Base-by-base conservation (phyloP, 1,140 invertebrate genomes). In the Pogonognathellus flavescens region DNA sequence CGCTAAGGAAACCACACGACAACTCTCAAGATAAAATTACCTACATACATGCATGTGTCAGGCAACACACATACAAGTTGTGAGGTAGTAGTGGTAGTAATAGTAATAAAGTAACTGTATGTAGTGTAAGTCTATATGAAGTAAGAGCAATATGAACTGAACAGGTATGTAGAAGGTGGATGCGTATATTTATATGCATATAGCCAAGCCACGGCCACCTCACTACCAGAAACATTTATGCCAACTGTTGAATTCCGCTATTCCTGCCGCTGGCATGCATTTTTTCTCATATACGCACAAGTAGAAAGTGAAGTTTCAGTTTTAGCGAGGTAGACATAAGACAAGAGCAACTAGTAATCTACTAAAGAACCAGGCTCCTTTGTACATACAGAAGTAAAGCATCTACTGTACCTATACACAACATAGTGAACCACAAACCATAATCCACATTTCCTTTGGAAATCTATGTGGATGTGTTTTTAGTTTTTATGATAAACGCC, bases 171-270 rank as follows among this genome's bases (percentile, higher is more conserved):
- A 41, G 31, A 41, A 3, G 1, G 31, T 41, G 6, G 31, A 41
- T 41, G 31, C 31, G 31, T 41, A 41, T 41, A 41, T 41, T 41
- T 41, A 41, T 41, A 41, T 41, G 31, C 31, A 3, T 41, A 6
- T 41, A 41, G n/a, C n/a, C n/a, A n/a, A n/a, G n/a, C n/a, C 31
- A 6, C 6, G 31, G 31, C 31, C 31, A 41, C 31, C 70, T n/a
- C n/a, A 76, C 70, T 49, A 76, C 11, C 53, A 57, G 53, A 57
- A 57, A 41, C 31, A 76, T 76, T 76, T 76, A 76, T 41, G n/a
- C 31, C 16, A 41, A 50, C 13, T 76, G 41, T 76, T 31, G 41
- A 76, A 76, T 76, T 76, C 70, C 70, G 25, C 25, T 76, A 76
- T 31, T 50, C 16, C 41, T 76, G 70, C 70, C 70, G 31, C 70